Evolutionary conservation across 2,113 vertebrate genomes (phyloP).

Genomic region (Osmerus mordax): DNA sequence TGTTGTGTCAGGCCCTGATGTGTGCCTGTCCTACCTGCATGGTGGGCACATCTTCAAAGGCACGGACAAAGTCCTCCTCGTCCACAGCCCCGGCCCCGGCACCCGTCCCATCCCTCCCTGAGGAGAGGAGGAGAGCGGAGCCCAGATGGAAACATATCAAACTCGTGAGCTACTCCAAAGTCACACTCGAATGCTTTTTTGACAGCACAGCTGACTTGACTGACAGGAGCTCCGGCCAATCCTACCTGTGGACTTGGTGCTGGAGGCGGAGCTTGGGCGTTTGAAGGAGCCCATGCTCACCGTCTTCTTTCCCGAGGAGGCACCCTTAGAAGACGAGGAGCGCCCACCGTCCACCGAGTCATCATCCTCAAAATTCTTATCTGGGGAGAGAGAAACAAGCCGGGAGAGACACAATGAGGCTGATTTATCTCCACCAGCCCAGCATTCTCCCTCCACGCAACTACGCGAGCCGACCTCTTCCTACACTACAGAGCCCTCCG

Average conservation of each 20-base stretch:
- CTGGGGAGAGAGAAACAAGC: constrained; percentile 58
- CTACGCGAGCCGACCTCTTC: background rate
- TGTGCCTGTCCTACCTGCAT: constrained; percentile 74
- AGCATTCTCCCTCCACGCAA: background rate
- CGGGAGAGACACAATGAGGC: background rate
- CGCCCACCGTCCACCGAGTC: constrained; percentile 92
- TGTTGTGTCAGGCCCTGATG: background rate
- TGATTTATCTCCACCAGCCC: background rate
- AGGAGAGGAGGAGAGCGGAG: background rate
- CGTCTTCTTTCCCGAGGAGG: constrained; percentile 73
- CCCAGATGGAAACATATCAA: background rate
- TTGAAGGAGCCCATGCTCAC: constrained; percentile 79
- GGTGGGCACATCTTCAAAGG: constrained; percentile 90
- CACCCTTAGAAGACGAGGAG: constrained; percentile 87
- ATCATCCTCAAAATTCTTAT: constrained; percentile 96
- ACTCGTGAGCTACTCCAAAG: background rate
- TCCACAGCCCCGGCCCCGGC: constrained; percentile 88
- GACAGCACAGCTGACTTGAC: background rate
- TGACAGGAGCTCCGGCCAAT: background rate
- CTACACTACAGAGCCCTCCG: too few relatives aligned
- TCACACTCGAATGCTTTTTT: background rate
- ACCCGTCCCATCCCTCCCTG: constrained; percentile 79
- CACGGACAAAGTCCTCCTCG: constrained; percentile 90
- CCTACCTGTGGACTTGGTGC: constrained; percentile 85
- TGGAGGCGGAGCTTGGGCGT: constrained; percentile 73